Evolutionary conservation across 2,113 vertebrate genomes (phyloP).

Genomic region (Hippoglossus stenolepis): DNA sequence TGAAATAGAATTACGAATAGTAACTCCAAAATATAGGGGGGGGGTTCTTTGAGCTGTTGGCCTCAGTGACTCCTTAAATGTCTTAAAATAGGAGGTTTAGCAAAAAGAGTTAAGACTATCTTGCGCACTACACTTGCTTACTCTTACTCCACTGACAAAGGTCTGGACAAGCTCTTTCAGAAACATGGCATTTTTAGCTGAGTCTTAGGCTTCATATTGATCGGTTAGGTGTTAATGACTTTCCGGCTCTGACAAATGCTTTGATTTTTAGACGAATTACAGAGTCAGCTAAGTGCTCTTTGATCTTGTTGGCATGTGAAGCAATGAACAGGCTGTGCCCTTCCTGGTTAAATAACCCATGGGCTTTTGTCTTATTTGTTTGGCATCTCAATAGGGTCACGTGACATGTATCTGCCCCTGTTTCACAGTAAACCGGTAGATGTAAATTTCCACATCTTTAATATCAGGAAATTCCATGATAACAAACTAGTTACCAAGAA

Average conservation of each 20-base stretch:
- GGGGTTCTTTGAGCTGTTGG: too few relatives aligned
- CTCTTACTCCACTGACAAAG: too few relatives aligned
- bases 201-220: conserved; percentile 25
- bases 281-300: conserved; percentile 2
- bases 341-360: neutral
- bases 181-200: neutral
- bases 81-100: neutral
- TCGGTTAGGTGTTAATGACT: neutral
- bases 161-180: too few relatives aligned
- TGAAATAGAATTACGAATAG: too few relatives aligned
- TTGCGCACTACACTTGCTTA: too few relatives aligned
- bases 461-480: too few relatives aligned
- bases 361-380: neutral
- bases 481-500: too few relatives aligned
- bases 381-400: neutral
- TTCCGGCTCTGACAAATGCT: conserved; percentile 3
- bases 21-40: too few relatives aligned
- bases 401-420: neutral
- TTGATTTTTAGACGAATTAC: conserved; percentile 31
- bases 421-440: too few relatives aligned
- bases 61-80: too few relatives aligned
- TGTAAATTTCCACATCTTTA: too few relatives aligned
- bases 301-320: neutral
- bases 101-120: too few relatives aligned
- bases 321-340: neutral